Evolutionary conservation across 1,140 invertebrate species (phyloP).

Genomic region (Calliphora vicina): DNA sequence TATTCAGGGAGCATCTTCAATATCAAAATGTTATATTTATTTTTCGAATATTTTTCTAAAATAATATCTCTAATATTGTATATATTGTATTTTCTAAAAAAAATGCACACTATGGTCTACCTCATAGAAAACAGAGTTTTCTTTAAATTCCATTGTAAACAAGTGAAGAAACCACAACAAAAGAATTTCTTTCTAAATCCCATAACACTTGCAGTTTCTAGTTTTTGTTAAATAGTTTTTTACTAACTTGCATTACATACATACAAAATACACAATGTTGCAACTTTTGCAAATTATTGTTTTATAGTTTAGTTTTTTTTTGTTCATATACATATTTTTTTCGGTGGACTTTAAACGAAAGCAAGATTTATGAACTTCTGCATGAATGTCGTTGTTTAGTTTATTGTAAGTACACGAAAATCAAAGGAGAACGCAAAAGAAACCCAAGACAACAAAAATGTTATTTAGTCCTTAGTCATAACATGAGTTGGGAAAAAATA

Average conservation of each 20-base stretch:
- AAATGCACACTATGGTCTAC: too few relatives aligned
- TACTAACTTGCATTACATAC: neutral
- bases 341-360: neutral
- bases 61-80: too few relatives aligned
- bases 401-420: neutral
- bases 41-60: too few relatives aligned
- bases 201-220: neutral
- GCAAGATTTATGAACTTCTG: neutral
- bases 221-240: neutral
- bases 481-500: neutral
- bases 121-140: too few relatives aligned
- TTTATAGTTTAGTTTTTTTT: neutral
- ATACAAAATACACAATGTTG: neutral
- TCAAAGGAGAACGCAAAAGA: neutral
- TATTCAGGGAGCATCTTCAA: too few relatives aligned
- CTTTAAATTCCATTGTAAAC: too few relatives aligned
- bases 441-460: neutral
- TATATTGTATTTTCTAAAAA: too few relatives aligned
- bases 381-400: neutral
- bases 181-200: neutral
- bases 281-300: neutral
- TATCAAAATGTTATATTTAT: too few relatives aligned
- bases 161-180: too few relatives aligned
- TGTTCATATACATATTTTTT: neutral
- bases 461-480: neutral